Conservation (phyloP, 2,113 vertebrate species). For the Thamnaconus septentrionalis region DNA sequence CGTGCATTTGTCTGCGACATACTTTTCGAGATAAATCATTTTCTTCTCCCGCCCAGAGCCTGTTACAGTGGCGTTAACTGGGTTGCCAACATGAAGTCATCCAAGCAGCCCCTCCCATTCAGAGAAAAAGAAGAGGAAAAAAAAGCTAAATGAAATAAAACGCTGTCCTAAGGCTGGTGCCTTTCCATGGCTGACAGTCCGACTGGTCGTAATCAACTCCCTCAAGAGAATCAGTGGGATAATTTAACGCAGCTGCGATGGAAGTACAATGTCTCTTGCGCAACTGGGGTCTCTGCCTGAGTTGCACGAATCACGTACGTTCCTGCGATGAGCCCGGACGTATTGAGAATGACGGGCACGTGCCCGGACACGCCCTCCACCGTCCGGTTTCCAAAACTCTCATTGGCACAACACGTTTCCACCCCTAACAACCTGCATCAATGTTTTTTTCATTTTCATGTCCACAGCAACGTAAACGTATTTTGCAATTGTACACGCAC, state of each 20-base stretch:
- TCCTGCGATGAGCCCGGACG: too few species aligned
- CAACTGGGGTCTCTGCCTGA: constrained; percentile 9
- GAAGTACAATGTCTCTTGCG: constrained; percentile 58
- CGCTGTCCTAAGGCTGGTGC: constrained; percentile 37
- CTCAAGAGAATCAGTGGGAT: constrained; percentile 52
- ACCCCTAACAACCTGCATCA: constrained; percentile 7
- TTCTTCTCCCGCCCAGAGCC: not conserved
- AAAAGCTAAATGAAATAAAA: constrained; percentile 2
- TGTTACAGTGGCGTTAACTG: constrained; percentile 54
- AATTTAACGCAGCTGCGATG: constrained; percentile 65
- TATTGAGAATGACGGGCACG: not conserved
- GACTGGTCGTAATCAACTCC: constrained; percentile 61
- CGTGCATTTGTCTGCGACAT: constrained; percentile 40
- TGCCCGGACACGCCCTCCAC: constrained; percentile 45
- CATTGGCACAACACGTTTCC: too few species aligned
- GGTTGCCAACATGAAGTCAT: constrained; percentile 65
- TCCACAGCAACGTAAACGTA: not conserved
- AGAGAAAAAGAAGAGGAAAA: too few species aligned
- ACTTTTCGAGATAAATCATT: constrained; percentile 31
- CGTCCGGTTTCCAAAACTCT: too few species aligned
- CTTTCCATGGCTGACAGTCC: constrained; percentile 50
- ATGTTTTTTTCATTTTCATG: not conserved
- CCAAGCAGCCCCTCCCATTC: constrained; percentile 47
- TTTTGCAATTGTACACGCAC: constrained; percentile 7
- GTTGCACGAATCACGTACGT: too few species aligned